Base-by-base conservation (phyloP, 2,797 vertebrate species). In the Syngnathus acus region DNA sequence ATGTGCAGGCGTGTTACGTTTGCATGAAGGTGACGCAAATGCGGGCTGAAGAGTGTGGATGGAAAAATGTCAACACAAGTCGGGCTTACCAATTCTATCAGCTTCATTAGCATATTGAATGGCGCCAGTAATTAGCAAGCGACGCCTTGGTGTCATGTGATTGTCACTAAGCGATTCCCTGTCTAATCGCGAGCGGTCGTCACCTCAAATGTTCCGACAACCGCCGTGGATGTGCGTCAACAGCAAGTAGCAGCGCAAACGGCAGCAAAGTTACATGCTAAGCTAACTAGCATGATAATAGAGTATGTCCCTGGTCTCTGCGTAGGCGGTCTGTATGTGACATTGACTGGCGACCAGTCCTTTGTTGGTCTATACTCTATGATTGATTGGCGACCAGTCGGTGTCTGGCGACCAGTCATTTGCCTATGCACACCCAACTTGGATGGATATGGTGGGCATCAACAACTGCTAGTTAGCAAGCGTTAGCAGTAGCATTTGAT, bases 41-140 rank as follows among this genome's bases (percentile, higher is more conserved):
- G 55, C 11, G 1, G 14, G 26, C 17, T 16, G 14, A 17, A 17
- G 32, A 13, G 8, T 37, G 21, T 16, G 39, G 9, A 26, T 45
- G 42, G n/a, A 23, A 14, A n/a, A 43, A 42, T 43, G 40, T 16
- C 5, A 57, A 57, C n/a, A 23, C 17, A 39, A 39, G 57, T 38
- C 17, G 32, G 37, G n/a, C 50, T 9, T 19, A 84, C 87, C 89
- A 76, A 82, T 57, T 37, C 6, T 83, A 87, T 89, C 87, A 79
- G 83, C 79, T 0, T 66, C 79, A 90, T 90, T 91, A 88, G 81
- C 88, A 90, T 89, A 89, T 88, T 87, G 40, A 26, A 62, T 43
- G 60, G n/a, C 9, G 13, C 7, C 32, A 11, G 23, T 42, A 42
- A 62, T 62, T 45, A 62, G 11, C n/a, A 77, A 75, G 75, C 58